Evolutionary conservation across 2,797 vertebrate genomes (phyloP), one percentile per base, ranked within the genome.

Genomic region (Sebastes oblongus): DNA sequence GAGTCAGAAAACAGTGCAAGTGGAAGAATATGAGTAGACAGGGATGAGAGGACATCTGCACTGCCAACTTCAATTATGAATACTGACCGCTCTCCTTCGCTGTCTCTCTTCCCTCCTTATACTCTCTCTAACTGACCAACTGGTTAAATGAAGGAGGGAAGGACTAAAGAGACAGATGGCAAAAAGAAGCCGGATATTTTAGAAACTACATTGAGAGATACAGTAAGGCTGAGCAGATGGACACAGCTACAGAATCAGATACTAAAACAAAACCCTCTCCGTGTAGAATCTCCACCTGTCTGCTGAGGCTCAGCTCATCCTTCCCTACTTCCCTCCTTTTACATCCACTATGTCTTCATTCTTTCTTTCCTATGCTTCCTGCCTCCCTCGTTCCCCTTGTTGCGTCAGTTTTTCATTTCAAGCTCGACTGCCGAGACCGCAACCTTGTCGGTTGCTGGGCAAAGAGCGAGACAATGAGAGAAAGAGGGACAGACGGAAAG

Each of bases 401-500:
- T 89, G 88, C 77, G 11, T 84, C 86, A 85, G 77, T 85, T 92
- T 94, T 92, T 91, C 88, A 94, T 95, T 94, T 93, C 89, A 93
- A 91, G 91, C 92, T 89, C 36, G 60, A 87, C 87, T 94, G 90
- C 86, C 2, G 52, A 89, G 78, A 88, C 76, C 66, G 74, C 72
- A 82, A 77, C 72, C 79, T 88, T 79, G 85, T 80, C 18, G 70
- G 83, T 74, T 71, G 71, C 78, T 82, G 90, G 42, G 70, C 79
- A 91, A 81, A 77, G 65, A 84, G 46, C 46, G 16, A 88, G 81
- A 84, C 67, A 29, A 25, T n/a, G 62, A 72, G 25, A n/a, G 50
- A 75, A 69, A 62, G 60, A 68, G 34, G 52, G 32, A 77, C 46
- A 72, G 64, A 77, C 6, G 39, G 36, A 83, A 66, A 55, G 72